Percentiles rank a stretch among this genome's conserved stretches.
phyloP scores from a whole-genome alignment of 2,888 invertebrate genomes.

The Tenthredo amoena region DNA sequence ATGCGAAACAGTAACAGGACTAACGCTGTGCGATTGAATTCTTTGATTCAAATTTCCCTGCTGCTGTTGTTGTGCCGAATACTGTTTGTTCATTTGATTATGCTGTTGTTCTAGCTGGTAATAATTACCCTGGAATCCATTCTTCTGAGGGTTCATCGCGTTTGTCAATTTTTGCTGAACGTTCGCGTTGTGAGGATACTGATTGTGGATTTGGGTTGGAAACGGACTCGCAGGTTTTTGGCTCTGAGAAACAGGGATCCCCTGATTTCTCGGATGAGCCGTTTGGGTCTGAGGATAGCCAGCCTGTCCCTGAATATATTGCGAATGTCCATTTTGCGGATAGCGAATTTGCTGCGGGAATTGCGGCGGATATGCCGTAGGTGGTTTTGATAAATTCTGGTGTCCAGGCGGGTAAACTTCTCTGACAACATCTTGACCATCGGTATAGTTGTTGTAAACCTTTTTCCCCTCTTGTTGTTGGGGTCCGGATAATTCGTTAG shows the following conservation, averaged over 20 bases:
- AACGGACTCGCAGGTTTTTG: constrained; percentile 75
- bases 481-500: constrained; percentile 64
- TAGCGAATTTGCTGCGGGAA: constrained; percentile 71
- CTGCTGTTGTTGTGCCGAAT: constrained; percentile 67
- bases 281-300: constrained; percentile 71
- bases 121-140: constrained; percentile 67
- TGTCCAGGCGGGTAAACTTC: constrained; percentile 63
- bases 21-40: constrained; percentile 69
- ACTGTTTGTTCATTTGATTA: constrained; percentile 75
- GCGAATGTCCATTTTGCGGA: constrained; percentile 70
- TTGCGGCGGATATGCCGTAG: constrained; percentile 68
- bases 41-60: constrained; percentile 67
- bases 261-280: constrained; percentile 69
- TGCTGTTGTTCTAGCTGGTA: constrained; percentile 75
- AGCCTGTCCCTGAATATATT: constrained; percentile 61
- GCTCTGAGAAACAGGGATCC: constrained; percentile 68
- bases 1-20: constrained; percentile 74
- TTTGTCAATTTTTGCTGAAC: constrained; percentile 77
- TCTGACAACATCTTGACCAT: constrained; percentile 66
- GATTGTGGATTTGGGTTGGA: constrained; percentile 69
- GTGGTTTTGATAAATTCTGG: constrained; percentile 59
- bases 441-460: constrained; percentile 58
- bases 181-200: constrained; percentile 69
- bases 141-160: constrained; percentile 66
- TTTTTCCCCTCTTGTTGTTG: constrained; percentile 67